Conservation (phyloP, 2,888 invertebrate species). For the Doris montereyensis region DNA sequence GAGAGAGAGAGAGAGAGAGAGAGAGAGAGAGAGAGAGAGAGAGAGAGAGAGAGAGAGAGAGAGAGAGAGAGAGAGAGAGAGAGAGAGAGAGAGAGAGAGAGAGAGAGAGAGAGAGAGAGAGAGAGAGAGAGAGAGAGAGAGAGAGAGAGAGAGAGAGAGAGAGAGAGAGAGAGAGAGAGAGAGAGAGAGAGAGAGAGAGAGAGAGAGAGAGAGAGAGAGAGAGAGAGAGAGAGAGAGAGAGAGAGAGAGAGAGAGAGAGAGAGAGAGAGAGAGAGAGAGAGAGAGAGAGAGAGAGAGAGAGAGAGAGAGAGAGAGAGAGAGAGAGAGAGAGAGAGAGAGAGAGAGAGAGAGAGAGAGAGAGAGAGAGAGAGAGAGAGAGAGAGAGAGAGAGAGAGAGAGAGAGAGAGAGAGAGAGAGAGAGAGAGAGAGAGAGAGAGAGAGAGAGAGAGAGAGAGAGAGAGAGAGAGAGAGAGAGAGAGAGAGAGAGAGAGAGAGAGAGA, state of each 20-base stretch:
- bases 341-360: background rate
- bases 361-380: background rate
- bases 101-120: background rate
- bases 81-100: background rate
- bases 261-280: background rate
- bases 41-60: background rate
- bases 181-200: background rate
- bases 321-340: background rate
- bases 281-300: background rate
- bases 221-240: background rate
- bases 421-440: too few relatives aligned
- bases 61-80: background rate
- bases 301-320: background rate
- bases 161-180: background rate
- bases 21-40: background rate
- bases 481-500: too few relatives aligned
- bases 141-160: background rate
- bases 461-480: too few relatives aligned
- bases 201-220: background rate
- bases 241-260: background rate
- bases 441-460: too few relatives aligned
- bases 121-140: background rate
- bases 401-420: background rate
- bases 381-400: background rate
- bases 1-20: background rate